phyloP scores from a whole-genome alignment of 2,888 invertebrate genomes.

The Ormyrus rosae region DNA sequence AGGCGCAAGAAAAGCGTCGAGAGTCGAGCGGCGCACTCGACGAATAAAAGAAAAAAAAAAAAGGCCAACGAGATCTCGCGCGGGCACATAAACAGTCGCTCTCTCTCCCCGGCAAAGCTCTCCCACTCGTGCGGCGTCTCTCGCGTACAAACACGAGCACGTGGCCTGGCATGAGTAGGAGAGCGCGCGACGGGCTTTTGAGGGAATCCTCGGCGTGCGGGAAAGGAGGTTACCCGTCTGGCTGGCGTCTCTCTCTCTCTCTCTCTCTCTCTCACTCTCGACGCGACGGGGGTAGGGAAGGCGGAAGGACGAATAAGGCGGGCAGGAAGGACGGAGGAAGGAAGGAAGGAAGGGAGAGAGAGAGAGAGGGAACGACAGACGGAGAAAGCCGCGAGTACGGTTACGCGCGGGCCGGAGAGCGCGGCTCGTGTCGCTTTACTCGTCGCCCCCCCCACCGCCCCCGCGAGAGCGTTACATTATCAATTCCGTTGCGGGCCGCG shows the following conservation, averaged over 20 bases:
- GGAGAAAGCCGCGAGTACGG: conserved; percentile 16
- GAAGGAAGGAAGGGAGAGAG: conserved; percentile 46
- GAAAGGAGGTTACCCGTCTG: conserved; percentile 53
- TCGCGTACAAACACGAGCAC: too few relatives aligned
- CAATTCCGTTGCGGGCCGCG: conserved; percentile 74
- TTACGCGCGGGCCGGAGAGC: background rate
- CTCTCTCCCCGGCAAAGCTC: background rate
- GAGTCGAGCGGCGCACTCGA: too few relatives aligned
- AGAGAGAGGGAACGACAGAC: conserved; percentile 54
- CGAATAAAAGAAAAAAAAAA: too few relatives aligned
- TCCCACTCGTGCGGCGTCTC: too few relatives aligned
- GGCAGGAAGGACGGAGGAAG: conserved; percentile 56
- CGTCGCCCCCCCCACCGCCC: background rate
- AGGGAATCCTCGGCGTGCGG: conserved; percentile 19
- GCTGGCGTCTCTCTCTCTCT: conserved; percentile 19
- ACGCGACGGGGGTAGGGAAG: background rate
- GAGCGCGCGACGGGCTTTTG: background rate
- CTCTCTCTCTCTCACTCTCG: background rate
- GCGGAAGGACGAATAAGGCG: conserved; percentile 57
- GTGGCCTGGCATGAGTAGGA: too few relatives aligned
- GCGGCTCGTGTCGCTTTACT: background rate
- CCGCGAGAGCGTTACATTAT: conserved; percentile 71
- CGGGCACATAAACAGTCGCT: too few relatives aligned
- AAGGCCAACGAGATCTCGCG: background rate
- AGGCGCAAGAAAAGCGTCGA: too few relatives aligned